A percentile compares a stretch with the other conserved stretches of the same genome.
Evolutionary conservation across 2,113 vertebrate species (phyloP).

Genomic region (Capreolus pygargus): DNA sequence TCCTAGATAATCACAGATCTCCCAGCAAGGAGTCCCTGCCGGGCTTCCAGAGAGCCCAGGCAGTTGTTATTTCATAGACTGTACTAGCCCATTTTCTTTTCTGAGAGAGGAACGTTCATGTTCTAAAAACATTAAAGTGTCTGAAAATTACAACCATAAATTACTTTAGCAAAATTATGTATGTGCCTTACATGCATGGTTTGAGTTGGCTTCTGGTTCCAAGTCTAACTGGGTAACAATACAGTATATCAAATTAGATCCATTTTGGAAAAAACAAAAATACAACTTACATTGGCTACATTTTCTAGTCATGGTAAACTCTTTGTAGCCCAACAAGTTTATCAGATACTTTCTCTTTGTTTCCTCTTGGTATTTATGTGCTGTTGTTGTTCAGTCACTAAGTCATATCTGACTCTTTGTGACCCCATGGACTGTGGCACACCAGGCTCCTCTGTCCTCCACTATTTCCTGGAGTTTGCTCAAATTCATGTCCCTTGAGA

Average conservation of each 20-base stretch:
- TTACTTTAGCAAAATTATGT: not conserved
- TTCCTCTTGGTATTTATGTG: not conserved
- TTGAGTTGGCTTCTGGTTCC: not conserved
- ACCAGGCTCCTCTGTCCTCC: not conserved
- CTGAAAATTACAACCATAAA: constrained; percentile 13
- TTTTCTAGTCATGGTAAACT: not conserved
- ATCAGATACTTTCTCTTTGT: not conserved
- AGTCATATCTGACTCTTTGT: not conserved
- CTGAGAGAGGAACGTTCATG: not conserved
- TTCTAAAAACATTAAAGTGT: not conserved
- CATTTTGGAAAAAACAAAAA: not conserved
- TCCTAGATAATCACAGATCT: not conserved
- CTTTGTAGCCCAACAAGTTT: not conserved
- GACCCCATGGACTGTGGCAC: not conserved
- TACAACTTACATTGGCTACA: not conserved
- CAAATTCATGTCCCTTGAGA: not conserved
- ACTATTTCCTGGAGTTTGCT: not conserved
- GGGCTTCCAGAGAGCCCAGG: too few species aligned
- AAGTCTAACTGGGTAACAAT: not conserved
- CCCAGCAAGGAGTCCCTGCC: not conserved
- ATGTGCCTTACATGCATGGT: not conserved
- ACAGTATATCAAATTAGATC: not conserved
- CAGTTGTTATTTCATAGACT: not conserved
- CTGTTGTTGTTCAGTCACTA: not conserved
- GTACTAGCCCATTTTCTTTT: not conserved